A percentile compares a stretch with the other conserved stretches of the same genome.
phyloP scores from a whole-genome alignment of 2,888 invertebrate species.

The Crematogaster levior region DNA sequence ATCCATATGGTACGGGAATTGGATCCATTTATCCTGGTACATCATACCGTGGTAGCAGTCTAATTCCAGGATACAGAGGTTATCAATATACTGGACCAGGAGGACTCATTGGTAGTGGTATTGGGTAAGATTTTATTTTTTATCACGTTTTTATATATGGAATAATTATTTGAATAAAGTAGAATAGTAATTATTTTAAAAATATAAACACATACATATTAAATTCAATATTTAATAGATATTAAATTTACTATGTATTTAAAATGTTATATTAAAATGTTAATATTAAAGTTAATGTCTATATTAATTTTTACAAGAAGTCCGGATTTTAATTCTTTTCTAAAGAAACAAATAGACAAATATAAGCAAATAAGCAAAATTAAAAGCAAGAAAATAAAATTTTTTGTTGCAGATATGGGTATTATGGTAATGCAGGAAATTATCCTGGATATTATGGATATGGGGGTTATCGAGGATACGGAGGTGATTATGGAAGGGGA shows the following conservation, averaged over 20 bases:
- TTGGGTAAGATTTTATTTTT: slow-evolving; percentile 72
- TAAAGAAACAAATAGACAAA: not conserved
- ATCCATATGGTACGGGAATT: slow-evolving; percentile 66
- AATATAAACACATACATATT: not conserved
- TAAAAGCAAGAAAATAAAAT: not conserved
- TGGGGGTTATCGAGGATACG: slow-evolving; percentile 39
- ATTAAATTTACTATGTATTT: not conserved
- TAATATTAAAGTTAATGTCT: not conserved
- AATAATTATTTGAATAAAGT: not conserved
- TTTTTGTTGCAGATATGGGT: slow-evolving; percentile 73
- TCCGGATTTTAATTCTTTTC: not conserved
- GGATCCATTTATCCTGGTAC: slow-evolving; percentile 71
- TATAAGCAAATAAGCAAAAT: not conserved
- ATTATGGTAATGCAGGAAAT: slow-evolving; percentile 61
- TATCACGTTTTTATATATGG: not conserved
- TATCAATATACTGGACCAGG: slow-evolving; percentile 68
- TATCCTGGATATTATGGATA: slow-evolving; percentile 47
- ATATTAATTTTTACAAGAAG: not conserved
- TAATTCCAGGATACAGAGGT: slow-evolving; percentile 70
- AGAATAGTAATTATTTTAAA: not conserved
- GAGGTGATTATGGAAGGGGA: slow-evolving; percentile 19
- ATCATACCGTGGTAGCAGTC: slow-evolving; percentile 69
- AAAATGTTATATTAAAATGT: too few relatives aligned
- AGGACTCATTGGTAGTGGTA: slow-evolving; percentile 74
- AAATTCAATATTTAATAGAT: not conserved